phyloP scores from a whole-genome alignment of 1,140 invertebrate species.

The Drosophila sturtevanti region DNA sequence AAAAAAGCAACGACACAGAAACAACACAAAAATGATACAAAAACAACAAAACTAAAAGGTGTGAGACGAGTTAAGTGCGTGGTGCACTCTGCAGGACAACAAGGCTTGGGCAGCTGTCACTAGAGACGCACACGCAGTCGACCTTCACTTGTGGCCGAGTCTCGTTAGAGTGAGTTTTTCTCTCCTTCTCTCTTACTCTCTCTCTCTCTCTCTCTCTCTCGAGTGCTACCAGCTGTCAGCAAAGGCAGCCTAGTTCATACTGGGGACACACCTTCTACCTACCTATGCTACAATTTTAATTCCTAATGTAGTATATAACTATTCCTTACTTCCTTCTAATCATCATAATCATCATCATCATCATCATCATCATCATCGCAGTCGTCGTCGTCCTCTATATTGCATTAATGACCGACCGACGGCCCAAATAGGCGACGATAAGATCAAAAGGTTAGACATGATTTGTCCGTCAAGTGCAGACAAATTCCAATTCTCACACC shows the following conservation, averaged over 20 bases:
- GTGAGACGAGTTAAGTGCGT: conserved; percentile 71
- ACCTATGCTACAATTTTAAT: conserved; percentile 32
- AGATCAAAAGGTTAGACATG: conserved; percentile 81
- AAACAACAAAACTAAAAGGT: conserved; percentile 44
- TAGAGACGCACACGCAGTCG: conserved; percentile 38
- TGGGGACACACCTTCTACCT: conserved; percentile 16
- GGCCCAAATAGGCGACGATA: conserved; percentile 69
- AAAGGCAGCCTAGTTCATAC: conserved; percentile 20
- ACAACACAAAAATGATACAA: background rate
- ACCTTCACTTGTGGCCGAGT: conserved; percentile 35
- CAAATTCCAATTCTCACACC: conserved; percentile 37
- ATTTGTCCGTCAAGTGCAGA: conserved; percentile 59
- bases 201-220: background rate
- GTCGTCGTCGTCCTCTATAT: conserved; percentile 34
- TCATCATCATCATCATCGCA: background rate
- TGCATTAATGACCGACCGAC: conserved; percentile 7
- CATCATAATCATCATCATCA: background rate
- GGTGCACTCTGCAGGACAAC: conserved; percentile 38
- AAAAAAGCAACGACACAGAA: conserved; percentile 1
- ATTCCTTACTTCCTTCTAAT: background rate
- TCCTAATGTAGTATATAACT: background rate
- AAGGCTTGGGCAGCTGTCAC: conserved; percentile 52
- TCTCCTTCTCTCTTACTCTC: background rate
- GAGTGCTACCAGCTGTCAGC: conserved; percentile 78
- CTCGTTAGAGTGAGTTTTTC: conserved; percentile 54